Evolutionary conservation across 2,797 vertebrate genomes (phyloP).

Genomic region (Picus viridis): DNA sequence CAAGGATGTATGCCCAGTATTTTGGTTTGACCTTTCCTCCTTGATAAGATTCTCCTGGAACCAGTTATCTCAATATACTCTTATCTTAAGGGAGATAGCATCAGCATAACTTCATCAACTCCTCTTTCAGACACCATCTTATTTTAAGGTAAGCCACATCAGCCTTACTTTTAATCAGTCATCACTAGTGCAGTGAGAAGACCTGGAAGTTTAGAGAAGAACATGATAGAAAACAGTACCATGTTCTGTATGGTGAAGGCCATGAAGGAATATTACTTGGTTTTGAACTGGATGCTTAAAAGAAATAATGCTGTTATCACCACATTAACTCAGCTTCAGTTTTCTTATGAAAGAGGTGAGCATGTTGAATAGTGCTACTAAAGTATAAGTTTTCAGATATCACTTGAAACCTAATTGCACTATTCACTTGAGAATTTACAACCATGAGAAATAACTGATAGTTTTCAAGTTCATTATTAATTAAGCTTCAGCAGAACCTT

Average conservation of each 20-base stretch:
- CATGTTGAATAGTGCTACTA: background rate
- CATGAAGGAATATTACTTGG: background rate
- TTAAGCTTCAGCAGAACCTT: slow-evolving; percentile 1
- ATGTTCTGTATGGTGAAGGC: background rate
- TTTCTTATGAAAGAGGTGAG: background rate
- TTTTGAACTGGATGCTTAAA: background rate
- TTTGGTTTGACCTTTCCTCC: too few species aligned
- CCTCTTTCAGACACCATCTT: too few species aligned
- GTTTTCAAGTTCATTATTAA: slow-evolving; percentile 22
- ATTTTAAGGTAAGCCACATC: too few species aligned
- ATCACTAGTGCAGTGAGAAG: too few species aligned
- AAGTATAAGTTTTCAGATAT: background rate
- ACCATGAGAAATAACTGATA: background rate
- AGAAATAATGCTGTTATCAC: background rate
- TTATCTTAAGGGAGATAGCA: too few species aligned
- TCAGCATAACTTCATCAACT: too few species aligned
- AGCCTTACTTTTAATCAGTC: too few species aligned
- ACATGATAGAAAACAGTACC: background rate
- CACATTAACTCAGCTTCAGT: background rate
- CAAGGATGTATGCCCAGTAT: too few species aligned
- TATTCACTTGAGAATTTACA: background rate
- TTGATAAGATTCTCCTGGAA: too few species aligned
- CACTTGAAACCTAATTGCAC: background rate
- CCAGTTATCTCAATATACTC: too few species aligned
- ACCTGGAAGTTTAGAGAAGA: background rate